Base-by-base conservation (phyloP, 92 coral and sea anemone species). In the Zoanthus solanderi region DNA sequence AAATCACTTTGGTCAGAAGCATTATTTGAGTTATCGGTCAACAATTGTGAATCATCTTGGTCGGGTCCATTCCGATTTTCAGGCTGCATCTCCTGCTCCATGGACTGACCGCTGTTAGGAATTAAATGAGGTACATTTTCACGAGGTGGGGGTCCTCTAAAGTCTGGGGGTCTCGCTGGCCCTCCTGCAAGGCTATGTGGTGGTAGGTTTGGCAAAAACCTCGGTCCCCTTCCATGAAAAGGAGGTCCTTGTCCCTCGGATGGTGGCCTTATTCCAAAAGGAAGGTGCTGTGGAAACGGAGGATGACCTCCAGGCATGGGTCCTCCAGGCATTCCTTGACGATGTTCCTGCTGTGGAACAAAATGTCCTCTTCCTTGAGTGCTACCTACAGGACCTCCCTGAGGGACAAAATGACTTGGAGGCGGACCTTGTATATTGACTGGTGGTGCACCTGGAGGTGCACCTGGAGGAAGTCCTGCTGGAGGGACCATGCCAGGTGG, bases 401-500 rank as follows among this genome's bases (percentile, higher is more conserved):
- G 84, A 47, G 74, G 77, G 28, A 77, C 76, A 75, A 74, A 75
- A 76, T 53, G 90, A 29, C 85, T 78, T 75, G 68, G 78, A 12
- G 72, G 90, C 42, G 71, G 86, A 52, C 69, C 86, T 45, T 28
- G 86, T 44, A 56, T 29, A 58, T 58, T 32, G 9, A 50, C 6
- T 16, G 79, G 92, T 60, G 94, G 88, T 78, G 92, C 80, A 23
- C 81, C 88, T 37, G 87, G 87, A 0, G 94, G 88, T 78, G 92
- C 80, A 23, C 81, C 88, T 37, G 87, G 87, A 0, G 94, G 96
- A 13, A 94, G 92, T 31, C 88, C 88, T 17, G 73, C 78, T 5
- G 88, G 92, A 13, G 91, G 90, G 75, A 91, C 88, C 87, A 93
- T 91, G 44, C 87, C 91, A 0, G 93, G 92, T 30, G 92, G 90